Evolutionary conservation across 1,140 invertebrate genomes (phyloP), one percentile per base, ranked within the genome.

Genomic region (Mercenaria mercenaria): DNA sequence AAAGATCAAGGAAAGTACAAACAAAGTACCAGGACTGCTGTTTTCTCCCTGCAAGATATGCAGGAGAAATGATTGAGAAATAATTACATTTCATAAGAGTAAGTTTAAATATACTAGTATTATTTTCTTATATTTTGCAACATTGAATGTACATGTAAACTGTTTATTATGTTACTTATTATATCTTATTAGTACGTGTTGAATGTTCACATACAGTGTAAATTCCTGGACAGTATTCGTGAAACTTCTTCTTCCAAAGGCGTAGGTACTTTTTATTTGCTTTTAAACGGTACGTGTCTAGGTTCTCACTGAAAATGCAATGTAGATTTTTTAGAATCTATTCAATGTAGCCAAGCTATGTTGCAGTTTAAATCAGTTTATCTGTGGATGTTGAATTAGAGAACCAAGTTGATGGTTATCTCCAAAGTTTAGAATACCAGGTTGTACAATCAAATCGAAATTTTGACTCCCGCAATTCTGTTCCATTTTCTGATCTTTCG

Each of bases 221-320:
- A 10, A 52, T 37, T 1, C 6, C 18, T 6, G 79, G 79, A 34
- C 79, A 81, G 32, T 52, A 56, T 37, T 61, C n/a, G 32, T 32
- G n/a, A 34, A 81, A 81, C 47, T 59, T 52, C 32, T 37, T 52
- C 43, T 81, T 81, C 79, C 79, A 81, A n/a, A 81, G 1, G 4
- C 34, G 47, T 10, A 81, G 79, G 52, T 81, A 81, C 18, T 34
- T 52, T 18, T 59, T 52, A 56, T 56, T 50, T 3, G 39, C 50
- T 34, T 26, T 50, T 15, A 81, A 29, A 41, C 79, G 79, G 59
- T 56, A 34, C 18, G 79, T 26, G 37, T 81, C 52, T 0, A 81
- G 4, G n/a, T 81, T 61, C 34, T 81, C 32, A 50, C 79, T 81
- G 32, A 15, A 59, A 56, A 11, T 32, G 0, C 23, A 41, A 56